phyloP scores from a whole-genome alignment of 2,888 invertebrate genomes.

The Hemistola chrysoprasaria region DNA sequence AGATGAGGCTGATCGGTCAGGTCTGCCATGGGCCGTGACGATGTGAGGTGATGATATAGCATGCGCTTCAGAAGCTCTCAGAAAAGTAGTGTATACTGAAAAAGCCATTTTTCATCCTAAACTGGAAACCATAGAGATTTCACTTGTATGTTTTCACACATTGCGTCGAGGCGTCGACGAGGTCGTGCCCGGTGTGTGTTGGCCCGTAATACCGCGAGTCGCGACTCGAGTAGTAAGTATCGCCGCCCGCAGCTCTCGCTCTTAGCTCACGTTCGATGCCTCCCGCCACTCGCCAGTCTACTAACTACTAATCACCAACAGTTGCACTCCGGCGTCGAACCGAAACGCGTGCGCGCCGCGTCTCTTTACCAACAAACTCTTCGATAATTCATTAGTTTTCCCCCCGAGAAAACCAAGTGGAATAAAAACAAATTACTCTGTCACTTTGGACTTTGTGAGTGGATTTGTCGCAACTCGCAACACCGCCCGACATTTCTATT shows the following conservation, averaged over 20 bases:
- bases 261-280: no score
- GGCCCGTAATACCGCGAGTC: no score
- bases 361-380: constrained; percentile 22
- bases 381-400: constrained; percentile 69
- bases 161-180: no score
- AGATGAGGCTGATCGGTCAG: constrained; percentile 54
- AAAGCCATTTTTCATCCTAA: no score
- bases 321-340: constrained; percentile 20
- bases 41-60: no score
- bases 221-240: no score
- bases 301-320: no score
- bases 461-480: constrained; percentile 40
- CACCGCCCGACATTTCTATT: constrained; percentile 28
- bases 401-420: constrained; percentile 70
- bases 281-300: neutral
- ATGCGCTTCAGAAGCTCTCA: no score
- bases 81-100: no score
- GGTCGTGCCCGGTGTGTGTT: no score
- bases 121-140: no score
- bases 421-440: constrained; percentile 45
- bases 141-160: no score
- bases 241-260: neutral
- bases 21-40: constrained; percentile 21
- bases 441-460: constrained; percentile 51
- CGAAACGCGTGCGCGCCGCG: constrained; percentile 17